These are phyloP conservation scores for Mastomys natalensis DNA, from an alignment of 2,113 vertebrate genomes.

Conservation along the genomic window DNA sequence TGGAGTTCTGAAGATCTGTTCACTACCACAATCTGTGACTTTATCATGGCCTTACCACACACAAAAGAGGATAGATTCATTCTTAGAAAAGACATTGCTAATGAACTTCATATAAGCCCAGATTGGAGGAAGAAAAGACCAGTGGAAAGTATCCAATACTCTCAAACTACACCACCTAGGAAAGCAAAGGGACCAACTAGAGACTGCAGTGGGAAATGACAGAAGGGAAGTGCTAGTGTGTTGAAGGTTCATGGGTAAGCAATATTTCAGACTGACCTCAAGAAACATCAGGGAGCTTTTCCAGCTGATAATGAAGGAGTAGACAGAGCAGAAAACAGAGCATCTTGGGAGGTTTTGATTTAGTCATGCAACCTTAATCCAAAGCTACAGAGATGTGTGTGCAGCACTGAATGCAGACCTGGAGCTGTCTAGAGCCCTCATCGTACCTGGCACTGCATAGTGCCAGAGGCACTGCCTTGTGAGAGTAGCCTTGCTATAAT, in stretches of 20 bases:
- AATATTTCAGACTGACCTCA: neutral
- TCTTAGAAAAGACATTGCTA: neutral
- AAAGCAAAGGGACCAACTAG: neutral
- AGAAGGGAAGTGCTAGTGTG: neutral
- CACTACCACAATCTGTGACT: neutral
- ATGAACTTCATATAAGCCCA: neutral
- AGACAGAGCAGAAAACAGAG: neutral
- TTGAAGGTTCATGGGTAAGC: neutral
- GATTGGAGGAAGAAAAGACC: neutral
- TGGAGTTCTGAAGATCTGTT: neutral
- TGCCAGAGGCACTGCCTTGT: neutral
- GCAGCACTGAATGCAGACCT: neutral
- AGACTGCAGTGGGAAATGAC: neutral
- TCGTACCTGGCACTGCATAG: too few species aligned
- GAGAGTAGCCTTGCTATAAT: neutral
- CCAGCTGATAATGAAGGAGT: neutral
- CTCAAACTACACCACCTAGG: neutral
- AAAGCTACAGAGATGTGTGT: neutral
- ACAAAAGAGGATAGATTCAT: neutral
- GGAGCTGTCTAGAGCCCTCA: neutral
- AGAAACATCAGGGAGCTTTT: neutral
- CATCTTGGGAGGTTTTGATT: neutral
- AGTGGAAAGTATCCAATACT: neutral
- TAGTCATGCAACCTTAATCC: neutral
- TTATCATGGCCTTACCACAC: neutral